Evolutionary conservation across 2,888 invertebrate species (phyloP), one percentile per base, ranked within the genome.

Genomic region (Agonopterix subpropinquella): DNA sequence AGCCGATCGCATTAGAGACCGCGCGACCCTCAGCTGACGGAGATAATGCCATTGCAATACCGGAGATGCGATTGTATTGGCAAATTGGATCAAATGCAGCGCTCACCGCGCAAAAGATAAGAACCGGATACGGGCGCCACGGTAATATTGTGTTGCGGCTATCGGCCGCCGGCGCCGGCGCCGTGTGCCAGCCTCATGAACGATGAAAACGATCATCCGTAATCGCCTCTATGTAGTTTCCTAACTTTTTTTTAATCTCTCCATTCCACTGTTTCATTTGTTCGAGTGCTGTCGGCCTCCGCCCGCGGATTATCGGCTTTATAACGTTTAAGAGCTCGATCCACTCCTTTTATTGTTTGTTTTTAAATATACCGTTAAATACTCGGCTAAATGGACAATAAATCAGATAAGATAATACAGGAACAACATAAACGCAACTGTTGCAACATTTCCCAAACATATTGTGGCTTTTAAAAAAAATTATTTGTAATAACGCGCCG

Each of bases 21-120:
- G 73, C 65, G 59, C 66, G 67, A 75, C 71, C 76, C 73, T 72
- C 75, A 70, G 62, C 65, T 62, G 68, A 55, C 63, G 69, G 70
- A 83, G 85, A 86, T 88, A 88, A 87, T 86, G 83, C 85, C 80
- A 82, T 80, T 81, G 85, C 86, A 85, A 85, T 85, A 84, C 77
- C 77, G 77, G 64, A 70, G 80, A 85, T 86, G 80, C 77, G 85
- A 89, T 89, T 86, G 87, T 87, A 86, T 87, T 84, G 87, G 84
- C 80, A 87, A 89, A 89, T 89, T 89, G 89, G 85, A 89, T 89
- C 85, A 88, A 89, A 89, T 88, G 89, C 87, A 87, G 78, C 80
- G 80, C 80, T 80, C 77, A 74, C 80, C 75, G 80, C 68, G 80
- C 80, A 85, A 84, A 83, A 86, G 87, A 88, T 87, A 85, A 86